Conservation (phyloP, 2,797 vertebrate genomes). For the Pelobates cultripes region DNA sequence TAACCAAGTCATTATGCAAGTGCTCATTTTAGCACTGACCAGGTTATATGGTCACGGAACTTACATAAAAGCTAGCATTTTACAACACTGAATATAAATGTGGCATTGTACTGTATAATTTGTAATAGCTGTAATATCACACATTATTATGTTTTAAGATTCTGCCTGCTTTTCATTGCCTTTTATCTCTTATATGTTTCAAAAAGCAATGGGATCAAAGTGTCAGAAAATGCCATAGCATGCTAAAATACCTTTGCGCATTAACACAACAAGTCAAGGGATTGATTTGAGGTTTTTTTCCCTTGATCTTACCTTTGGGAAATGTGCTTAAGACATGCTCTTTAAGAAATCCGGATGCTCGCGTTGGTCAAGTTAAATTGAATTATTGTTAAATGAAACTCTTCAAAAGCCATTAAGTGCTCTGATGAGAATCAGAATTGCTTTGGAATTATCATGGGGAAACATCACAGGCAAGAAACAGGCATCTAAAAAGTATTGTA, state of each 20-base stretch:
- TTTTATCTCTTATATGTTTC: conserved; percentile 29
- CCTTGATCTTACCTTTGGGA: conserved; percentile 29
- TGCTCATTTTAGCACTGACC: conserved; percentile 8
- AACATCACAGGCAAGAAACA: no score
- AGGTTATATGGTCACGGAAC: conserved; percentile 1
- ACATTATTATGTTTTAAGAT: conserved; percentile 4
- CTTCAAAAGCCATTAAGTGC: conserved; percentile 15
- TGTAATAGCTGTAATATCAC: conserved; percentile 20
- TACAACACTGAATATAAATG: not conserved
- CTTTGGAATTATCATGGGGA: not conserved
- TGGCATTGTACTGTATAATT: conserved; percentile 37
- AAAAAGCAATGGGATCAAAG: conserved; percentile 24
- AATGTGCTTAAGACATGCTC: not conserved
- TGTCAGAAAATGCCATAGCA: not conserved
- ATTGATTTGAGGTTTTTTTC: conserved; percentile 28
- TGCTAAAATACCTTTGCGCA: conserved; percentile 19
- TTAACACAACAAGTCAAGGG: conserved; percentile 10
- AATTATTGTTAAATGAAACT: conserved; percentile 18
- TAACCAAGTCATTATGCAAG: not conserved
- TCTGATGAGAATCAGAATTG: not conserved
- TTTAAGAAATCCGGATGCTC: conserved; percentile 5
- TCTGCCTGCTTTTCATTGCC: conserved; percentile 31
- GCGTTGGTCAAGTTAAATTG: conserved; percentile 12
- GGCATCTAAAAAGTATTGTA: no score
- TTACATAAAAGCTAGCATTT: conserved; percentile 22